A percentile compares a stretch with the other conserved stretches of the same genome.
Conservation (phyloP, 2,113 vertebrate species). For the Psilopsiagon aymara region DNA sequence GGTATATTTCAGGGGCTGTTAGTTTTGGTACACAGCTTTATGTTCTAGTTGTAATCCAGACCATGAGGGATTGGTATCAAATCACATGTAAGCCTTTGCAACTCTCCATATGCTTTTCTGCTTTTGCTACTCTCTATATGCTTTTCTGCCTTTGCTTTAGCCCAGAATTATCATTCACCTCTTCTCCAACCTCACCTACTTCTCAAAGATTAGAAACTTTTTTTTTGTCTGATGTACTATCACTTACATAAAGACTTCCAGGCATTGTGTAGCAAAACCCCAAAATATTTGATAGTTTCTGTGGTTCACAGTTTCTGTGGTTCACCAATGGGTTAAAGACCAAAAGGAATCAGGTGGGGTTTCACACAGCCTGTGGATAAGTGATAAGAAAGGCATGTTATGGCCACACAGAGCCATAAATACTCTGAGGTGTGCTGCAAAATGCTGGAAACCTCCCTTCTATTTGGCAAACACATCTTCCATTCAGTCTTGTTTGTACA, state of each 20-base stretch:
- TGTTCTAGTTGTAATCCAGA: background rate
- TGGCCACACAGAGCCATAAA: background rate
- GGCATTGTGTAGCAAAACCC: background rate
- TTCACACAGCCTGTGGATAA: background rate
- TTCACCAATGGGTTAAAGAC: background rate
- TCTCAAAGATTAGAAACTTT: background rate
- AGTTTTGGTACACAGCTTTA: background rate
- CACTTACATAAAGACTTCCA: background rate
- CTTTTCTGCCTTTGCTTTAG: background rate
- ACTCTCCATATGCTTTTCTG: background rate
- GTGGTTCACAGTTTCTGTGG: background rate
- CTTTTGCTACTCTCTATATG: background rate
- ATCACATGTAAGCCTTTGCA: background rate
- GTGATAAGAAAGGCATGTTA: background rate
- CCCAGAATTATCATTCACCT: background rate
- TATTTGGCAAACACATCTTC: background rate
- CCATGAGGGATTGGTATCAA: background rate
- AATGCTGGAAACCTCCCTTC: background rate
- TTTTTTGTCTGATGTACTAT: background rate
- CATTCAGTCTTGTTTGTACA: background rate
- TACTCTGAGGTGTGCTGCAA: background rate
- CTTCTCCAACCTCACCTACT: background rate
- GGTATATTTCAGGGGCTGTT: background rate
- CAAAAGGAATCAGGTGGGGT: background rate
- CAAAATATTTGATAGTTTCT: background rate